These are phyloP conservation scores for Bubo blakistoni DNA, from an alignment of 2,113 vertebrate species.

Conservation along the genomic window DNA sequence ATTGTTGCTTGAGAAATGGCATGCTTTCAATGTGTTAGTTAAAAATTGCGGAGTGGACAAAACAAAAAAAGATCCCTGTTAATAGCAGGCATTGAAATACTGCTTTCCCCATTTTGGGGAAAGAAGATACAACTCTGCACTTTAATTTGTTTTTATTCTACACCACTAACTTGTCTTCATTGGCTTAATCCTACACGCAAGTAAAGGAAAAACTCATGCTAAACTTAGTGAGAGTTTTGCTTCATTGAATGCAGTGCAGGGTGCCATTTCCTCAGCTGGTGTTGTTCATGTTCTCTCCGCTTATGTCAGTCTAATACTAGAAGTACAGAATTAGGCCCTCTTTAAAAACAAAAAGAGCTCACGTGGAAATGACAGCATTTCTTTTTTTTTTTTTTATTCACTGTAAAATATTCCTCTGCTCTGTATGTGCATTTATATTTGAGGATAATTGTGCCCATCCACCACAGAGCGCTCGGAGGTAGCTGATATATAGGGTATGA, in stretches of 20 bases:
- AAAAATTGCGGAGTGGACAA: not conserved
- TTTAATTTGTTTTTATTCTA: conserved; percentile 31
- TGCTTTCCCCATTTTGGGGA: conserved; percentile 7
- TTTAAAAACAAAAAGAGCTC: conserved; percentile 12
- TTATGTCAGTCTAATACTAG: conserved; percentile 11
- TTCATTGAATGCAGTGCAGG: conserved; percentile 5
- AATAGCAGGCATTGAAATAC: conserved; percentile 21
- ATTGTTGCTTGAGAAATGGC: conserved; percentile 31
- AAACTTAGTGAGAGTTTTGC: conserved; percentile 42
- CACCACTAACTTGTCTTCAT: not conserved
- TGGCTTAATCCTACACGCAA: not conserved
- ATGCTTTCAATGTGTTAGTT: conserved; percentile 27
- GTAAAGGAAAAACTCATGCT: not conserved
- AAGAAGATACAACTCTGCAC: conserved; percentile 3
- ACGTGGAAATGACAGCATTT: not conserved
- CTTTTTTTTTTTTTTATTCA: not conserved
- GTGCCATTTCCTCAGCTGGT: conserved; percentile 36
- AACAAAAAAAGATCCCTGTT: not conserved
- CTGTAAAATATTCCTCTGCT: not conserved
- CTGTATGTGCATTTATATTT: not conserved
- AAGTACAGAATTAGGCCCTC: not conserved
- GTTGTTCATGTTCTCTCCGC: conserved; percentile 3
- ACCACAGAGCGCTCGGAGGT: not conserved
- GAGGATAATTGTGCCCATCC: not conserved
- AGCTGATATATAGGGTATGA: not conserved